Conservation (phyloP, 1,140 invertebrate genomes). For the Euura saliciscinereae region DNA sequence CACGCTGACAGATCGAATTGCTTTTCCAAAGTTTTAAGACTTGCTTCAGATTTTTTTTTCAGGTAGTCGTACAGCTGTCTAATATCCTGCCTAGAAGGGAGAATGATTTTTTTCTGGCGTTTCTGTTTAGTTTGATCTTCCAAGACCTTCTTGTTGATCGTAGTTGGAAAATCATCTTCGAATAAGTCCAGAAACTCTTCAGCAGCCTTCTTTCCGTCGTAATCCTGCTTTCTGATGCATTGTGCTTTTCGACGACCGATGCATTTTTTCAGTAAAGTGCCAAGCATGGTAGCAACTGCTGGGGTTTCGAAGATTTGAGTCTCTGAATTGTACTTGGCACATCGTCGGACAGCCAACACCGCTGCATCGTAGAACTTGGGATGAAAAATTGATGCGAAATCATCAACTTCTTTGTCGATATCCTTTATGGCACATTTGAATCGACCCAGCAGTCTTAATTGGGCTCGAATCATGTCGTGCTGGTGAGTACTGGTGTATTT, state of each 20-base stretch:
- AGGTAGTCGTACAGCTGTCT: not conserved
- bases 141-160: slow-evolving; percentile 18
- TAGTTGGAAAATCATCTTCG: slow-evolving; percentile 21
- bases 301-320: slow-evolving; percentile 18
- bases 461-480: slow-evolving; percentile 20
- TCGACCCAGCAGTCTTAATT: slow-evolving; percentile 21
- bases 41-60: not conserved
- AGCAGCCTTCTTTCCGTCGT: slow-evolving; percentile 14
- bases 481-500: slow-evolving; percentile 24
- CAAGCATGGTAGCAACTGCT: slow-evolving; percentile 16
- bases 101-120: not conserved
- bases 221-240: slow-evolving; percentile 17
- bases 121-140: slow-evolving; percentile 19
- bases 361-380: slow-evolving; percentile 15
- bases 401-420: slow-evolving; percentile 9
- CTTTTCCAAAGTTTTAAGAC: not conserved
- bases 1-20: slow-evolving; percentile 11
- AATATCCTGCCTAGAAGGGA: slow-evolving; percentile 2
- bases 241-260: slow-evolving; percentile 11
- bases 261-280: slow-evolving; percentile 22
- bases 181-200: slow-evolving; percentile 22
- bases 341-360: slow-evolving; percentile 7
- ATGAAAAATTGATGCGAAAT: slow-evolving; percentile 13
- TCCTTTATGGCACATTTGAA: slow-evolving; percentile 10
- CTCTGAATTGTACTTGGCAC: slow-evolving; percentile 14